Evolutionary conservation across 2,888 invertebrate species (phyloP), one percentile per base, ranked within the genome.

Genomic region (Trichacis sp.): DNA sequence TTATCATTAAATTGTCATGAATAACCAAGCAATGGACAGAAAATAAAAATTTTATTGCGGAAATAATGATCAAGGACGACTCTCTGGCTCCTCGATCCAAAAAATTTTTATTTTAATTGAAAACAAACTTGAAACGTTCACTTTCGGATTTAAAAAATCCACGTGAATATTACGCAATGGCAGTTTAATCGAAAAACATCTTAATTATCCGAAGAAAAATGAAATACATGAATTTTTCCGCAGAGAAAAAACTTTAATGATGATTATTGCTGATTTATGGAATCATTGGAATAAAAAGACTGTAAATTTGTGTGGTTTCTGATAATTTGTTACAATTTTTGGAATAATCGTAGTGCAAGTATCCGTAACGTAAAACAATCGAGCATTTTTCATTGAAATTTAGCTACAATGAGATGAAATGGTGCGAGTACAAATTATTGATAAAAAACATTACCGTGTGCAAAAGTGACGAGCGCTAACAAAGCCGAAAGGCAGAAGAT

Each of bases 51-150:
- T 12, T 14, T 12, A 62, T n/a, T 53, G 62, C 55, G 62, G 66
- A 66, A 66, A 40, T 33, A 47, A 51, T 36, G 55, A 62, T 59
- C 66, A 62, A 56, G 59, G 59, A 11, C 47, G 50, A 45, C 57
- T 42, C 56, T 48, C 40, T 60, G 59, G 55, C 60, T 56, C 52
- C 42, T 15, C 42, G 17, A 42, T 42, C 14, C 8, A 15, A 12
- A 12, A 2, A 17, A n/a, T n/a, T n/a, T n/a, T n/a, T n/a, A n/a
- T n/a, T n/a, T n/a, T n/a, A n/a, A n/a, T n/a, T n/a, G n/a, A n/a
- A n/a, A n/a, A n/a, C n/a, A n/a, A n/a, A n/a, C n/a, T n/a, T n/a
- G n/a, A n/a, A n/a, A n/a, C n/a, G n/a, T n/a, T n/a, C n/a, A n/a
- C n/a, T n/a, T n/a, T n/a, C n/a, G n/a, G n/a, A n/a, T n/a, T n/a